Base-by-base conservation (phyloP, 1,140 invertebrate species). In the Himalopsyche phryganea region DNA sequence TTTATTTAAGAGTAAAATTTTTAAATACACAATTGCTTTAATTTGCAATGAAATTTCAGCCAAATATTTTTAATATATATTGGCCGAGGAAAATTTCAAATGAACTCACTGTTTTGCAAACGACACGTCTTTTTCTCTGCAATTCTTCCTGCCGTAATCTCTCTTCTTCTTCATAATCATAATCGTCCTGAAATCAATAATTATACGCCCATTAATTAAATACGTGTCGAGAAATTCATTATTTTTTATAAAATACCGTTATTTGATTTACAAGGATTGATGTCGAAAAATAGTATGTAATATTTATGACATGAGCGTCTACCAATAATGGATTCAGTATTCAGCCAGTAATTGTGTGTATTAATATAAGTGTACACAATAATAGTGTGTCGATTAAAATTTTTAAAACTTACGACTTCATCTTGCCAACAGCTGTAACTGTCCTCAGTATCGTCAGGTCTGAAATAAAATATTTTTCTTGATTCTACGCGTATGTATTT, bases 381-480 rank as follows among this genome's bases (percentile, higher is more conserved):
- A n/a, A n/a, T 40, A 15, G 11, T 40, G 5, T 40, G 11, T 4
- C 11, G 5, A 6, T 40, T n/a, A 40, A 40, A 40, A 40, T n/a
- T n/a, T 40, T 40, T 40, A 50, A 38, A 3, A 65, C 65, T 66
- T 61, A 72, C 70, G 14, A 63, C 19, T 57, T 67, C 65, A 65
- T 72, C 70, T 60, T 70, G 51, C 20, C 65, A 72, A 44, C 54
- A 66, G 36, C 49, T 66, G 33, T 65, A 69, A 4, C 65, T 44
- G 14, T 68, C 65, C 20, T 68, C 68, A 13, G 62, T 62, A 46
- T 72, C 70, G 36, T 72, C 70, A 41, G 70, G 70, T 14, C 70
- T 72, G 61, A 42, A 67, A 66, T 20, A 51, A 45, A 61, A 23
- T n/a, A n/a, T n/a, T n/a, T n/a, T n/a, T n/a, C n/a, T n/a, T n/a